phyloP scores from a whole-genome alignment of 2,888 invertebrate species.

The Pandemis cinnamomeana region DNA sequence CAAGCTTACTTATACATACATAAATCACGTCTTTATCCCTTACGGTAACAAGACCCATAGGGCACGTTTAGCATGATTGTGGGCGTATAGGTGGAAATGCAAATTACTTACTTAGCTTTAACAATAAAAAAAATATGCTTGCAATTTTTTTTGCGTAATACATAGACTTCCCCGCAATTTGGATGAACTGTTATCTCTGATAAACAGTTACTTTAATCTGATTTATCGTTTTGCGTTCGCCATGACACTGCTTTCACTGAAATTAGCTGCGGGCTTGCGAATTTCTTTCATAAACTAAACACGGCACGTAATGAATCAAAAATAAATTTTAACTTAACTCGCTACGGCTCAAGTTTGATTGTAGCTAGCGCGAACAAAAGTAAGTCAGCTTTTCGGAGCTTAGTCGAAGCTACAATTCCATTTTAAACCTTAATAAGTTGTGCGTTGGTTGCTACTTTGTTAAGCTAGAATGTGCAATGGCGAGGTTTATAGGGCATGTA shows the following conservation, averaged over 20 bases:
- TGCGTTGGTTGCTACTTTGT: conserved; percentile 27
- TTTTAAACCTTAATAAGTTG: background rate
- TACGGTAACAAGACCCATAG: too few relatives aligned
- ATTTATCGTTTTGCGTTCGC: conserved; percentile 23
- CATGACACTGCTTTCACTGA: conserved; percentile 60
- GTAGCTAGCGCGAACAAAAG: conserved; percentile 6
- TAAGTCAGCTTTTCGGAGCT: conserved; percentile 9
- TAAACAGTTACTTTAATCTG: conserved; percentile 8
- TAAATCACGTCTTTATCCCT: background rate
- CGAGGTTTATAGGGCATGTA: conserved; percentile 62
- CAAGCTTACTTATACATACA: background rate
- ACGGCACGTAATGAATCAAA: background rate
- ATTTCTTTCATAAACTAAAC: conserved; percentile 44
- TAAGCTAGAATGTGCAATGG: conserved; percentile 40
- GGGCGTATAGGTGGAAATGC: too few relatives aligned
- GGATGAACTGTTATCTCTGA: conserved; percentile 1
- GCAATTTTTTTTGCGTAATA: too few relatives aligned
- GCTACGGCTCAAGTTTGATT: conserved; percentile 3
- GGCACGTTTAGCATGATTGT: too few relatives aligned
- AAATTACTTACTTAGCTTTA: too few relatives aligned
- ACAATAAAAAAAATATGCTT: too few relatives aligned
- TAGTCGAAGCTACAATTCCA: background rate
- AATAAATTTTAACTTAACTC: background rate
- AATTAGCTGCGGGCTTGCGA: conserved; percentile 53
- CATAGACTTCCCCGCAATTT: background rate